Evolutionary conservation across 2,797 vertebrate species (phyloP), one percentile per base, ranked within the genome.

Genomic region (Phrynocephalus guinanensis): DNA sequence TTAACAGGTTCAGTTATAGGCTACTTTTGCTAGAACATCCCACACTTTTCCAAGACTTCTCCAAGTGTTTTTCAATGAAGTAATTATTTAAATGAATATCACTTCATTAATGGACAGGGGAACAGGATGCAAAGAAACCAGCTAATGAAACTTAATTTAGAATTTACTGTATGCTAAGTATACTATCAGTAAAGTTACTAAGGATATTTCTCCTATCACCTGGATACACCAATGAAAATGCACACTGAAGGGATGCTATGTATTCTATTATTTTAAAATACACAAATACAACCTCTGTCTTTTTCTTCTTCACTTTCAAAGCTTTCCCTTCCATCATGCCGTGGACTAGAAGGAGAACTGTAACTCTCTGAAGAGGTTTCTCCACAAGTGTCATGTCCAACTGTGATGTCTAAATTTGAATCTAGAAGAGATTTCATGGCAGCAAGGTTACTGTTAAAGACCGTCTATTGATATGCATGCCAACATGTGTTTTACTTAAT

Each of bases 351-450:
- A 28, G 98, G 98, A 90, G 98, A 98, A 96, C 98, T 99, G 96
- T 97, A 99, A 96, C 98, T 98, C 96, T 98, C 98, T 70, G 98
- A 99, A 16, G 98, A 99, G 0, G 98, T 99, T 93, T 99, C 98
- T 92, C 98, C 98, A 91, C 97, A 98, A 0, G 97, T 97, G 87
- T 98, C 98, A 15, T 96, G 97, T 92, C 97, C 97, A 90, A 97
- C 98, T 90, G 97, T 96, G 91, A 94, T 88, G 24, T 97, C 96
- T 96, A 96, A 93, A 93, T 94, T 97, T 93, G 95, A 92, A 96
- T 97, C 97, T 97, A 96, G 92, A 97, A 96, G 95, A 88, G 60
- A 90, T 28, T 28, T 68, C 90, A 92, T 60, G 76, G 75, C 87
- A 82, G 78, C 71, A 85, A 75, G 30, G 72, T 85, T 85, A 85